Base-by-base conservation (phyloP, 1,140 invertebrate genomes). In the Zaprionus capensis region DNA sequence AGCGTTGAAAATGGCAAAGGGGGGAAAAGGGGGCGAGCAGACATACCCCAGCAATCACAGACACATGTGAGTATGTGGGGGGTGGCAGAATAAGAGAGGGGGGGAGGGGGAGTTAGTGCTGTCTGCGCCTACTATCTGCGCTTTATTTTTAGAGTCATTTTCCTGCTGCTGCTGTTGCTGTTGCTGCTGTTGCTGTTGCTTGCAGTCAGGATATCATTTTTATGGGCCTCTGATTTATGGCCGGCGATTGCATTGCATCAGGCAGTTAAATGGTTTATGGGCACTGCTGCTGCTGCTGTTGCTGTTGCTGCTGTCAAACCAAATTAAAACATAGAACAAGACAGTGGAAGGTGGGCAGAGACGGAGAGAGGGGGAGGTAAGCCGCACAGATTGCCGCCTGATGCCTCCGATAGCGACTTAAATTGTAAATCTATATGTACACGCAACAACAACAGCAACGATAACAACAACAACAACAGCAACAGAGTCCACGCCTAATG, bases 151-250 rank as follows among this genome's bases (percentile, higher is more conserved):
- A 81, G 81, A 74, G 56, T 57, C 76, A 58, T 24, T 68, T 74
- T 68, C 12, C 68, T 31, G 49, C 59, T 46, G 20, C 24, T 26
- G 49, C 34, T 20, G 55, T 17, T 15, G 26, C 58, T 31, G 49
- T 49, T 46, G 20, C n/a, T 26, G 49, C 24, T 20, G 55, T 17
- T n/a, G 26, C 14, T 44, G 36, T 15, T 24, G 68, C 68, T 71
- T 71, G 65, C 65, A 68, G 22, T 26, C 34, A 62, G 71, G 65
- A 73, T 73, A 73, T 69, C 46, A 73, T 79, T 77, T 83, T 80
- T 80, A 83, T 84, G 78, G 81, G 36, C 62, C 67, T n/a, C 69
- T 80, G 81, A 83, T 83, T 83, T 83, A 83, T 83, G 74, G 77
- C 26, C 73, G 55, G 55, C 79, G 77, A 84, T 81, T 83, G 81